Evolutionary conservation across 1,140 invertebrate genomes (phyloP).

Genomic region (Agrilus planipennis): DNA sequence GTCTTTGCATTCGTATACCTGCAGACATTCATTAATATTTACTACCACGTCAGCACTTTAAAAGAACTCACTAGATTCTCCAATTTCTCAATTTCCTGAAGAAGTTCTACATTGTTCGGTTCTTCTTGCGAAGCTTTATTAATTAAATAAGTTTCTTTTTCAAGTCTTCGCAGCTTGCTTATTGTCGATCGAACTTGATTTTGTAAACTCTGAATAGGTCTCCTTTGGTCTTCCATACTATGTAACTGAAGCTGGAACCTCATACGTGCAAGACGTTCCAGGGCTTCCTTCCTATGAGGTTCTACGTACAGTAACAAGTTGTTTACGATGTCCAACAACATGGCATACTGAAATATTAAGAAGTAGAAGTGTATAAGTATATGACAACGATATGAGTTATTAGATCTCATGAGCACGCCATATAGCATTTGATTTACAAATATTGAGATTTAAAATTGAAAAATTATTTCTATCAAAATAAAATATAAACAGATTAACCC

Average conservation of each 20-base stretch:
- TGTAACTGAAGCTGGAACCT: slow-evolving; percentile 86
- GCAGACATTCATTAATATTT: slow-evolving; percentile 13
- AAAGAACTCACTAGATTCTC: slow-evolving; percentile 45
- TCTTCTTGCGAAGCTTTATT: slow-evolving; percentile 70
- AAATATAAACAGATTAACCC: too few species aligned
- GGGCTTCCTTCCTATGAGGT: slow-evolving; percentile 83
- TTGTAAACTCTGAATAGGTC: slow-evolving; percentile 85
- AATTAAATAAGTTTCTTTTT: slow-evolving; percentile 84
- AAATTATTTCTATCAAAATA: too few species aligned
- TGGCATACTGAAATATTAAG: slow-evolving; percentile 63
- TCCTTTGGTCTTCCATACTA: slow-evolving; percentile 78
- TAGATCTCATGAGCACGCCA: too few species aligned
- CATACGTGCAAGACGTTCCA: slow-evolving; percentile 81
- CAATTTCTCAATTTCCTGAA: slow-evolving; percentile 54
- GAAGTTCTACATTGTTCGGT: slow-evolving; percentile 48
- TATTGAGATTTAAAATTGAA: too few species aligned
- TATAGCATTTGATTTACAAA: too few species aligned
- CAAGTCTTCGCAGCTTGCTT: slow-evolving; percentile 67
- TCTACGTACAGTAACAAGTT: slow-evolving; percentile 94
- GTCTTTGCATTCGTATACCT: slow-evolving; percentile 86
- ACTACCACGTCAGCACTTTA: not conserved
- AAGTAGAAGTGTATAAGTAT: too few species aligned
- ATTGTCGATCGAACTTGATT: slow-evolving; percentile 71
- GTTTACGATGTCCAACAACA: slow-evolving; percentile 95
- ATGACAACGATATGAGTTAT: too few species aligned